phyloP scores from a whole-genome alignment of 2,113 vertebrate species.

The Saccopteryx bilineata region DNA sequence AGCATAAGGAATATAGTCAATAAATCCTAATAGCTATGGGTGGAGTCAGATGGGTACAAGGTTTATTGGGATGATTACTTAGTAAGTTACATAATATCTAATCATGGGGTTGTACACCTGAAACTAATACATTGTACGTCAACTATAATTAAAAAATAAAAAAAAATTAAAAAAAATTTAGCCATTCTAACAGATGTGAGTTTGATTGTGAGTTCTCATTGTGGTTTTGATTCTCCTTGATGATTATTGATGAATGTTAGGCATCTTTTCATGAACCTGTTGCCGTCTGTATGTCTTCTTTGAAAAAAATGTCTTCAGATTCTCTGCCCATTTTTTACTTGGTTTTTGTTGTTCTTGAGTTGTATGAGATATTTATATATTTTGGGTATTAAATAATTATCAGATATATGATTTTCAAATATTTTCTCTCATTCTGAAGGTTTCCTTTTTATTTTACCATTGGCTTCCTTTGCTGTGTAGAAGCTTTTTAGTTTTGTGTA shows the following conservation, averaged over 20 bases:
- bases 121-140: too few species aligned
- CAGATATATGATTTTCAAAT: background rate
- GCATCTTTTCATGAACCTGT: background rate
- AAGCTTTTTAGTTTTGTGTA: background rate
- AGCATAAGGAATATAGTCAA: background rate
- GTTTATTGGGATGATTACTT: background rate
- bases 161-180: too few species aligned
- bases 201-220: background rate
- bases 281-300: background rate
- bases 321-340: background rate
- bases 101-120: background rate
- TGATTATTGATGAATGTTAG: too few species aligned
- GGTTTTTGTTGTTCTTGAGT: background rate
- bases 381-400: background rate
- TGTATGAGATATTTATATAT: background rate
- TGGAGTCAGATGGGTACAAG: background rate
- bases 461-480: background rate
- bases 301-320: background rate
- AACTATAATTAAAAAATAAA: too few species aligned
- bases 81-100: background rate
- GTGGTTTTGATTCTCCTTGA: background rate
- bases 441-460: background rate
- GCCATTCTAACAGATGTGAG: too few species aligned
- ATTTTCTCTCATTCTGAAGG: background rate
- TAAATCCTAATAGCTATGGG: background rate